Evolutionary conservation across 2,797 vertebrate species (phyloP).

Genomic region (Sebastes baramenuke): DNA sequence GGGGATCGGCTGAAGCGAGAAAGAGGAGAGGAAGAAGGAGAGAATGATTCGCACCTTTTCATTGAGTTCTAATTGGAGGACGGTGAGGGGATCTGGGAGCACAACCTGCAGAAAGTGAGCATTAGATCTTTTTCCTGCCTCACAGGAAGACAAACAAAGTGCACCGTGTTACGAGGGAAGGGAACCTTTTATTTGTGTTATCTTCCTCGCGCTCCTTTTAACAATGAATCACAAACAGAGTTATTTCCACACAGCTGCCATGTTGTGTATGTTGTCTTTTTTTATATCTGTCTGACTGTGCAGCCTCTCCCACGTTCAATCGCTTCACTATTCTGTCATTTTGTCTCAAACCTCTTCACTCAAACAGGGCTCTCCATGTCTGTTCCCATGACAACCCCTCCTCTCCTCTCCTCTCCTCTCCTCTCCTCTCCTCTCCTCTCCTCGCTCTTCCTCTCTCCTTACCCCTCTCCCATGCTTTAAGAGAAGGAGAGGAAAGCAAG

Average conservation of each 20-base stretch:
- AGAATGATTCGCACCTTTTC: not conserved
- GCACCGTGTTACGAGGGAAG: not conserved
- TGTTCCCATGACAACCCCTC: constrained; percentile 81
- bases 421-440: constrained; percentile 24
- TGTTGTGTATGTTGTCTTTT: constrained; percentile 32
- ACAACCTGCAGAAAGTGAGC: constrained; percentile 19
- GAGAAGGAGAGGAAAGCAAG: constrained; percentile 45
- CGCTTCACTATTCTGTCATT: constrained; percentile 67
- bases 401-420: constrained; percentile 6
- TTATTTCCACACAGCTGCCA: constrained; percentile 34
- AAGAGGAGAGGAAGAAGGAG: not conserved
- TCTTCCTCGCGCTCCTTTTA: constrained; percentile 22
- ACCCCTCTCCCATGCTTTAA: not conserved
- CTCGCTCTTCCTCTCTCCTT: not conserved
- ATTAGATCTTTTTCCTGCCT: constrained; percentile 2
- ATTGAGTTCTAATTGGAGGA: not conserved
- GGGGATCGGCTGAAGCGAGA: constrained; percentile 82
- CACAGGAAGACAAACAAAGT: constrained; percentile 35
- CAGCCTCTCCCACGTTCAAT: constrained; percentile 55
- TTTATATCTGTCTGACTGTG: constrained; percentile 35
- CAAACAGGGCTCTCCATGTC: constrained; percentile 66
- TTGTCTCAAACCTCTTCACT: constrained; percentile 70
- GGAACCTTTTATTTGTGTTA: constrained; percentile 33
- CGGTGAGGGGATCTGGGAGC: constrained; percentile 1
- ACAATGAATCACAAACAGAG: constrained; percentile 43